Evolutionary conservation across 2,113 vertebrate genomes (phyloP), one percentile per base, ranked within the genome.

Genomic region (Girardinichthys multiradiatus): DNA sequence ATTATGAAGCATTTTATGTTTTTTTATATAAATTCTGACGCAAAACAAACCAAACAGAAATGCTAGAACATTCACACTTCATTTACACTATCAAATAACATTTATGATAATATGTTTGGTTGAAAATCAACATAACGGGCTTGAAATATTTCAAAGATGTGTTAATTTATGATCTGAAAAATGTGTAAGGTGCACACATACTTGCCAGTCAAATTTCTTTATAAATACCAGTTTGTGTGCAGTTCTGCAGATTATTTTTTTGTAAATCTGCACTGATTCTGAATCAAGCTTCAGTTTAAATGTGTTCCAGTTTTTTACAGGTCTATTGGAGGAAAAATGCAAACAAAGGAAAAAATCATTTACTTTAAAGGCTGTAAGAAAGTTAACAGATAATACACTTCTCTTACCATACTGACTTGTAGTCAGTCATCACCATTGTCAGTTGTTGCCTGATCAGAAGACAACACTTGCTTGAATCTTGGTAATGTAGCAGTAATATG

Each of bases 401-500:
- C 14, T 29, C 27, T 65, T 21, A 4, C 9, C 26, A 19, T 39
- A 13, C 37, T 2, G 59, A 30, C 9, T 37, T 65, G 26, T 28
- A 28, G 15, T 45, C n/a, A 10, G 15, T 24, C 13, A 12, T 31
- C 11, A 42, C n/a, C 26, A 12, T 42, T 42, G 1, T 54, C 14
- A 64, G 26, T 29, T 29, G 57, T 13, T 30, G 59, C 37, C 37
- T 68, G 0, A 14, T 12, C 39, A 70, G 12, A 62, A 65, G 31
- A 65, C 33, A 24, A 13, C 26, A 27, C 62, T 68, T 76, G 12
- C 17, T 15, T 48, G 1, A 48, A n/a, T 77, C 65, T 42, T 54
- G 57, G 45, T 57, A 71, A 78, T 70, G 69, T 57, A 37, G 59
- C 65, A 71, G 69, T 80, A 64, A 72, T 70, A 73, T 11, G 24